Conservation (phyloP, 2,888 invertebrate genomes). For the Adelognathus sp. region DNA sequence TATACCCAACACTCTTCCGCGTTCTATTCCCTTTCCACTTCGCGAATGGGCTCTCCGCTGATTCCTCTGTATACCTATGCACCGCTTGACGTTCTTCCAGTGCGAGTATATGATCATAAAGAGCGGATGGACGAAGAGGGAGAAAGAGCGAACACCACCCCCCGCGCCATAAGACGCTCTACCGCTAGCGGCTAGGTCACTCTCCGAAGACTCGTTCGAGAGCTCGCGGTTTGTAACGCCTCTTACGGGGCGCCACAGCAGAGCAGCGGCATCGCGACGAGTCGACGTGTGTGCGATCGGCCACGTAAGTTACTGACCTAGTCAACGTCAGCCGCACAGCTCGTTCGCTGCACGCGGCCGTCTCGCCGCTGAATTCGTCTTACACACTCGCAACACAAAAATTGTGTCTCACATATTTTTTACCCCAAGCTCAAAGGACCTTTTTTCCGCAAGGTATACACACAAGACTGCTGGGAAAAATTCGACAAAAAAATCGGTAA, state of each 20-base stretch:
- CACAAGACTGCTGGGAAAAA: neutral
- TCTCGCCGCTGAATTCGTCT: too few relatives aligned
- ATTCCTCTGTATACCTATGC: neutral
- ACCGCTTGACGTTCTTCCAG: slow-evolving; percentile 56
- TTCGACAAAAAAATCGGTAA: neutral
- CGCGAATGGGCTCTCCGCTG: slow-evolving; percentile 46
- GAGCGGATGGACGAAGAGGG: too few relatives aligned
- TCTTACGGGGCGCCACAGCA: slow-evolving; percentile 46
- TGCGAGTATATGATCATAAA: neutral
- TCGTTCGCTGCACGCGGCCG: slow-evolving; percentile 1
- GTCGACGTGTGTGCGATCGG: slow-evolving; percentile 38
- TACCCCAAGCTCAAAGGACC: neutral
- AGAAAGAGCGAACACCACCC: slow-evolving; percentile 24
- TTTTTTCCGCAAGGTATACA: neutral
- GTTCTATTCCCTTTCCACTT: slow-evolving; percentile 79
- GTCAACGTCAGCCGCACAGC: slow-evolving; percentile 66
- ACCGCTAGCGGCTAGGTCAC: slow-evolving; percentile 79
- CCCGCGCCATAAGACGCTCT: slow-evolving; percentile 69
- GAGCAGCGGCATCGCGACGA: neutral
- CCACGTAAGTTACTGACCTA: slow-evolving; percentile 78
- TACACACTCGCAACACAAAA: too few relatives aligned
- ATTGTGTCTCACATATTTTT: neutral
- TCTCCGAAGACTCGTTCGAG: slow-evolving; percentile 58
- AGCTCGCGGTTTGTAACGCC: slow-evolving; percentile 29
- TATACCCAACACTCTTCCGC: slow-evolving; percentile 78